Evolutionary conservation across 2,888 invertebrate species (phyloP).

Genomic region (Spatulosminthurus flaviceps): DNA sequence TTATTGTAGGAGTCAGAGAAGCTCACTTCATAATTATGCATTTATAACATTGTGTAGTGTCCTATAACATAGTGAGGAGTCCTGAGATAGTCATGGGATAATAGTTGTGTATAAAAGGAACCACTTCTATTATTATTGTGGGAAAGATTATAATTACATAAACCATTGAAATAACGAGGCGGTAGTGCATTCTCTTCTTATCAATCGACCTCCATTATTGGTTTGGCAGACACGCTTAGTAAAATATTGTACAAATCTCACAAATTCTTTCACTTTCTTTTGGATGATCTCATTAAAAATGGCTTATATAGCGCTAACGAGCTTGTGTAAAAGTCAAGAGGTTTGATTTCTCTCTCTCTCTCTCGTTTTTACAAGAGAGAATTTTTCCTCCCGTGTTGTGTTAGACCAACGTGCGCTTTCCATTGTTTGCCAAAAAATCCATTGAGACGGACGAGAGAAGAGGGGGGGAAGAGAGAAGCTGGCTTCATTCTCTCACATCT

Average conservation of each 20-base stretch:
- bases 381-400: neutral
- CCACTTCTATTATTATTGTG: neutral
- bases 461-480: conserved; percentile 2
- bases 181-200: neutral
- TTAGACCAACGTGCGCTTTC: conserved; percentile 33
- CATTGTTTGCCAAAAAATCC: conserved; percentile 39
- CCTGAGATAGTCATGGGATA: neutral
- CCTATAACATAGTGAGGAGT: no score
- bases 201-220: conserved; percentile 2
- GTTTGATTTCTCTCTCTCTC: conserved; percentile 41
- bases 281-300: conserved; percentile 50
- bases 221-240: neutral
- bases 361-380: neutral
- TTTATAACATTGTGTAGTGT: no score
- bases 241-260: neutral
- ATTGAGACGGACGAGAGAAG: conserved; percentile 32
- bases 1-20: no score
- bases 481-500: conserved; percentile 12
- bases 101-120: neutral
- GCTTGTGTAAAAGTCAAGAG: conserved; percentile 43
- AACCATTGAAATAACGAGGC: conserved; percentile 2
- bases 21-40: no score
- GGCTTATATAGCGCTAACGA: conserved; percentile 40
- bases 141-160: neutral
- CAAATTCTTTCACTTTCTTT: conserved; percentile 44